Percentiles rank a stretch among this genome's conserved stretches.
Conservation (phyloP, 1,140 invertebrate species). For the Anastatus disparis region DNA sequence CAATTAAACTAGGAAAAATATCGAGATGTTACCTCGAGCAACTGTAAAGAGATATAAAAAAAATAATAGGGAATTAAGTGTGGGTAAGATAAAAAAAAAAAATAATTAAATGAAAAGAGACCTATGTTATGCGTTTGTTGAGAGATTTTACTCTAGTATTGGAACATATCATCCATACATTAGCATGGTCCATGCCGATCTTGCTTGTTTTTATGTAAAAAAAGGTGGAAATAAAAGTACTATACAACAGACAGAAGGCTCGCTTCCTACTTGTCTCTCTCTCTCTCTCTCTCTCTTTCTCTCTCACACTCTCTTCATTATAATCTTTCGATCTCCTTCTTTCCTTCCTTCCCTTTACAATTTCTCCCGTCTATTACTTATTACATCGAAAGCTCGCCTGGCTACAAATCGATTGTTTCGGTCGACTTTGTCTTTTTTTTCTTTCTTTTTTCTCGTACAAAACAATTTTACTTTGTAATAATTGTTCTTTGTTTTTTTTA, state of each 20-base stretch:
- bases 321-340: constrained; percentile 27
- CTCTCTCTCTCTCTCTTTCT: constrained; percentile 32
- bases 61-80: neutral
- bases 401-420: constrained; percentile 30
- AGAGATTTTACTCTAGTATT: constrained; percentile 64
- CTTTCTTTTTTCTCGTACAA: neutral
- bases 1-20: too few species aligned
- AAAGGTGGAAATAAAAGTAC: constrained; percentile 66
- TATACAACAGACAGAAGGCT: constrained; percentile 63
- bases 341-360: constrained; percentile 36
- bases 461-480: too few species aligned
- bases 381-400: constrained; percentile 32
- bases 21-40: too few species aligned
- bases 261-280: constrained; percentile 49
- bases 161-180: constrained; percentile 66
- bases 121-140: constrained; percentile 53
- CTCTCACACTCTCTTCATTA: neutral
- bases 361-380: constrained; percentile 16
- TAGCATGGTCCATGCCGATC: constrained; percentile 61
- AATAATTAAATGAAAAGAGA: constrained; percentile 19
- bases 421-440: neutral
- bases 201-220: constrained; percentile 64
- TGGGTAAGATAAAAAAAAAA: constrained; percentile 5
- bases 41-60: neutral
- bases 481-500: too few species aligned